Evolutionary conservation across 2,797 vertebrate genomes (phyloP).

Genomic region (Sorex maritimensis): DNA sequence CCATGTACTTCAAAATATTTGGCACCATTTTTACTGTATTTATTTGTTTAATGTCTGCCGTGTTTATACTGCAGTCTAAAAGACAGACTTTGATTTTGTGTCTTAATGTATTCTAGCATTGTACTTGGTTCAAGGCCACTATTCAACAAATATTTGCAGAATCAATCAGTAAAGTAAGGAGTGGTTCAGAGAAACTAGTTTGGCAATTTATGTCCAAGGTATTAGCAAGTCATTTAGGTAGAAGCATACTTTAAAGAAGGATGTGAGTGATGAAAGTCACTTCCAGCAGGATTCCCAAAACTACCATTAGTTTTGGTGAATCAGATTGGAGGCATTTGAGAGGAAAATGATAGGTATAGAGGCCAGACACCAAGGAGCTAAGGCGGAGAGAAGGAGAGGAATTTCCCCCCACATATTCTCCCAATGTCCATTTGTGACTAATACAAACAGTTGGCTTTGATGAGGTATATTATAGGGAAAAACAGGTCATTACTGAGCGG

Average conservation of each 20-base stretch:
- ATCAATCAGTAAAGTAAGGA: not conserved
- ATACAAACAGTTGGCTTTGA: not conserved
- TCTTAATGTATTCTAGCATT: not conserved
- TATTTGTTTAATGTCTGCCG: not conserved
- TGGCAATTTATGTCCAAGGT: not conserved
- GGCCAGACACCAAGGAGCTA: not conserved
- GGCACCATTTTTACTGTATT: not conserved
- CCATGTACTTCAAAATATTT: not conserved
- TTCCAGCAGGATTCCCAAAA: not conserved
- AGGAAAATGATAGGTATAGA: not conserved
- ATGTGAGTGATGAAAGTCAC: not conserved
- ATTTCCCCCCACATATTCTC: not conserved
- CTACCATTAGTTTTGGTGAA: not conserved
- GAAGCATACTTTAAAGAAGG: not conserved
- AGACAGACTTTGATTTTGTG: not conserved
- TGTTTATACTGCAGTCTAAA: not conserved
- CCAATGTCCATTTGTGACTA: not conserved
- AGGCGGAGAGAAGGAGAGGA: not conserved
- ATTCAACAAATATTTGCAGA: not conserved
- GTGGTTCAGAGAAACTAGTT: not conserved
- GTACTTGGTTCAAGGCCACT: not conserved
- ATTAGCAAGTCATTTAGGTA: too few species aligned
- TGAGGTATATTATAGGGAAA: not conserved
- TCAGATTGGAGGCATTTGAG: not conserved
- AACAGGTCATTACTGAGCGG: not conserved